Evolutionary conservation across 2,888 invertebrate genomes (phyloP), one percentile per base, ranked within the genome.

Genomic region (Rotaria magnacalcarata): DNA sequence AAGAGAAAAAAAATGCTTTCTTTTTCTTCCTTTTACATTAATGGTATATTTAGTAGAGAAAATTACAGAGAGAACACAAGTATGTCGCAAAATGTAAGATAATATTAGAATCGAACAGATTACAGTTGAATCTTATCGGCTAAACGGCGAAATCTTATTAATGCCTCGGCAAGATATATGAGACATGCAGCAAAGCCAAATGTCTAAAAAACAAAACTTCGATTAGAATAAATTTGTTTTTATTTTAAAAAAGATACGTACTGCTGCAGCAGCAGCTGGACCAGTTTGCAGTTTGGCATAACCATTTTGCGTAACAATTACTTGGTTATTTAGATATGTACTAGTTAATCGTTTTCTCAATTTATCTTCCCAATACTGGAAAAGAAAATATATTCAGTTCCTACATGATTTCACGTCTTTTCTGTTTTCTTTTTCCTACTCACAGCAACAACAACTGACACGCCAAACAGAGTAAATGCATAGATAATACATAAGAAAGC

Each of bases 301-400:
- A 47, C 10, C 1, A 47, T 47, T 80, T 47, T 47, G 2, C 47
- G 47, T 80, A 21, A 19, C 16, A 10, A 24, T 8, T 47, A 8
- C 6, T 47, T 43, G 47, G 47, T 80, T 80, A n/a, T 11, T 47
- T 11, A 47, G 24, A 80, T 80, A 80, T 43, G 80, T n/a, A n/a
- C 47, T 24, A 5, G 80, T 47, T 47, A 80, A 47, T 80, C 43
- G 43, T 80, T 47, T 43, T 80, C 80, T 47, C 10, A 80, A n/a
- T 80, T 80, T 80, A 47, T 80, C 80, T 80, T 80, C 80, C 80
- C 80, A 80, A 47, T n/a, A 80, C 80, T 80, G 14, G 21, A 54
- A 5, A 54, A 19, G 11, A 47, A 47, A 47, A 47, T 10, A 47
- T 11, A 11, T 47, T 47, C 7, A 47, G 4, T 47, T 47, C 4